phyloP scores from a whole-genome alignment of 2,113 vertebrate species.

The Periophthalmus modestus region DNA sequence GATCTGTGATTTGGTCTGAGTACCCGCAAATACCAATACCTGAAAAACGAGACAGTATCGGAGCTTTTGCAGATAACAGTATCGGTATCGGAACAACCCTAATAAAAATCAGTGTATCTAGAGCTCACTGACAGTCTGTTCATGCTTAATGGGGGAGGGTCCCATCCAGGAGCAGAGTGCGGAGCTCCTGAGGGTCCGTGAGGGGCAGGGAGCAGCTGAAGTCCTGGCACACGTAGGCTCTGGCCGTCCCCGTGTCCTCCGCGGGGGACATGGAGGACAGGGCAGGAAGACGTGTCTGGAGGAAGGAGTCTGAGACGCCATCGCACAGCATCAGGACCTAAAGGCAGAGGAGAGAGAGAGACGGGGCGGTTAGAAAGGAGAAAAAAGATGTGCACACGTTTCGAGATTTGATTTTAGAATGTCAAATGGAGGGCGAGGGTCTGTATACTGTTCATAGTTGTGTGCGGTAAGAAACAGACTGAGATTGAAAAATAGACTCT shows the following conservation, averaged over 20 bases:
- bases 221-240: constrained; percentile 87
- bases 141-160: neutral
- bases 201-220: constrained; percentile 86
- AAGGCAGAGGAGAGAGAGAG: neutral
- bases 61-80: too few species aligned
- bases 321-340: constrained; percentile 89
- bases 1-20: too few species aligned
- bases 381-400: neutral
- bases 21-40: too few species aligned
- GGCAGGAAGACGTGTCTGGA: constrained; percentile 82
- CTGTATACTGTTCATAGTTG: too few species aligned
- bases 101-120: too few species aligned
- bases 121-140: constrained; percentile 6
- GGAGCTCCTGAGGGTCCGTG: constrained; percentile 83
- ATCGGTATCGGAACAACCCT: too few species aligned
- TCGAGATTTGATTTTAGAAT: too few species aligned
- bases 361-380: neutral
- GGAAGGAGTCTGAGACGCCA: constrained; percentile 77
- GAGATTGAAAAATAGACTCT: too few species aligned
- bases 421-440: neutral
- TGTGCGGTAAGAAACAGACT: too few species aligned
- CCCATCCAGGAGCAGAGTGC: constrained; percentile 76
- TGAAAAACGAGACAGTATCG: too few species aligned
- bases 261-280: constrained; percentile 80
- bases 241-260: constrained; percentile 75